Percentiles rank a stretch among this genome's conserved stretches.
Evolutionary conservation across 2,888 invertebrate species (phyloP).

Genomic region (Thera britannica): DNA sequence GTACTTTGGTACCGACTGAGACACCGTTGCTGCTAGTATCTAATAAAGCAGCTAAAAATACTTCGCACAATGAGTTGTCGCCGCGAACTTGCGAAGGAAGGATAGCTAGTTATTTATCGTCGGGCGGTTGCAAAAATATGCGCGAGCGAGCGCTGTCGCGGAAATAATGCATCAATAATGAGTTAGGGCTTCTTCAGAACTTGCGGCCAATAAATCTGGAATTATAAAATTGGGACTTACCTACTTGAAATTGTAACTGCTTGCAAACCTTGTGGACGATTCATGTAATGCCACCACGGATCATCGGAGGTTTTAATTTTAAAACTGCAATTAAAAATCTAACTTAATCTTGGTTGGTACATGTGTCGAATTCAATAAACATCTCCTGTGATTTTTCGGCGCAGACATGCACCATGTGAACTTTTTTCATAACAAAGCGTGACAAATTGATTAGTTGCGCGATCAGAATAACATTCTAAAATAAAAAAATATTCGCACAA

Average conservation of each 20-base stretch:
- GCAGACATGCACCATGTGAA: too few relatives aligned
- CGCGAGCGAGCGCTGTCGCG: conserved; percentile 48
- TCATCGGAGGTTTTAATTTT: too few relatives aligned
- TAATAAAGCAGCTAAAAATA: conserved; percentile 25
- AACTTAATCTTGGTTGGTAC: too few relatives aligned
- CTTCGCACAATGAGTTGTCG: conserved; percentile 25
- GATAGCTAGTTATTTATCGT: conserved; percentile 43
- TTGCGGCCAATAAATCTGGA: conserved; percentile 30
- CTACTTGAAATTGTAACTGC: conserved; percentile 3
- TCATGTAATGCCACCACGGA: not conserved
- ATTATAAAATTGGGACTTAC: conserved; percentile 25
- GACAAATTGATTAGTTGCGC: conserved; percentile 53
- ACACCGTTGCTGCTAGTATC: conserved; percentile 1
- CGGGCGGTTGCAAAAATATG: conserved; percentile 52
- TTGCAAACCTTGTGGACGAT: not conserved
- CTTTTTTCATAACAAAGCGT: conserved; percentile 35
- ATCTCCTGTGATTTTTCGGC: too few relatives aligned
- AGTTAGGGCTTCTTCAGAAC: conserved; percentile 45
- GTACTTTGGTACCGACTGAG: not conserved
- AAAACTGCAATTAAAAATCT: too few relatives aligned
- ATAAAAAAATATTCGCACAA: conserved; percentile 53
- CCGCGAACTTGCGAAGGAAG: conserved; percentile 36
- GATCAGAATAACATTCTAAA: conserved; percentile 46
- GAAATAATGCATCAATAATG: conserved; percentile 64
- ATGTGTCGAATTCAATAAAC: too few relatives aligned